Evolutionary conservation across 2,888 invertebrate species (phyloP).

Genomic region (Sarcophaga rosellei): DNA sequence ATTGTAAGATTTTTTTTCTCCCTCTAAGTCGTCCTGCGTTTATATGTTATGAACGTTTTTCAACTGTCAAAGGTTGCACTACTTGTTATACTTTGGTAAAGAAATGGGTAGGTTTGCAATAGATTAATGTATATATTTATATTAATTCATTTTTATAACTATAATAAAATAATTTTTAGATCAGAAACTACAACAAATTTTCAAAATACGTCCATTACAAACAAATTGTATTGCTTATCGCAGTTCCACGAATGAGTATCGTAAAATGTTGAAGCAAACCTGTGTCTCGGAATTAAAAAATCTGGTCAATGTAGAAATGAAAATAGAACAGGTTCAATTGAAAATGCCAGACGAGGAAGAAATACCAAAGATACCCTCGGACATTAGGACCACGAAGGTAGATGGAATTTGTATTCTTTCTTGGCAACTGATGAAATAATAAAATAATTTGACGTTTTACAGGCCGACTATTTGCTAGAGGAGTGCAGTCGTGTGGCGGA

Average conservation of each 20-base stretch:
- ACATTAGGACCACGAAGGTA: constrained; percentile 45
- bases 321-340: constrained; percentile 71
- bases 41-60: no score
- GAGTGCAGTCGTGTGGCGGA: constrained; percentile 66
- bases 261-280: constrained; percentile 73
- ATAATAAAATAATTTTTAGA: constrained; percentile 69
- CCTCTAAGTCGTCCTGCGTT: no score
- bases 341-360: constrained; percentile 71
- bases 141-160: neutral
- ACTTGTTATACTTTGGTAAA: no score
- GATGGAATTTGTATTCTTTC: neutral
- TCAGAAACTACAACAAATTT: constrained; percentile 74
- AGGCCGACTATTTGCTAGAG: constrained; percentile 71
- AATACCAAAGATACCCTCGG: constrained; percentile 26
- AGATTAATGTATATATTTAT: no score
- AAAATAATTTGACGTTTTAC: constrained; percentile 12
- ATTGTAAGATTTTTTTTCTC: no score
- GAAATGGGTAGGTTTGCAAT: constrained; percentile 14
- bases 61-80: no score
- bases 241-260: constrained; percentile 71
- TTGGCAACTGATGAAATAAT: neutral
- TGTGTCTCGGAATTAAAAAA: constrained; percentile 74
- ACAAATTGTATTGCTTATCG: constrained; percentile 72
- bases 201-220: constrained; percentile 73
- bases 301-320: constrained; percentile 75